Base-by-base conservation (phyloP, 2,888 invertebrate genomes). In the Campoplex capitator region DNA sequence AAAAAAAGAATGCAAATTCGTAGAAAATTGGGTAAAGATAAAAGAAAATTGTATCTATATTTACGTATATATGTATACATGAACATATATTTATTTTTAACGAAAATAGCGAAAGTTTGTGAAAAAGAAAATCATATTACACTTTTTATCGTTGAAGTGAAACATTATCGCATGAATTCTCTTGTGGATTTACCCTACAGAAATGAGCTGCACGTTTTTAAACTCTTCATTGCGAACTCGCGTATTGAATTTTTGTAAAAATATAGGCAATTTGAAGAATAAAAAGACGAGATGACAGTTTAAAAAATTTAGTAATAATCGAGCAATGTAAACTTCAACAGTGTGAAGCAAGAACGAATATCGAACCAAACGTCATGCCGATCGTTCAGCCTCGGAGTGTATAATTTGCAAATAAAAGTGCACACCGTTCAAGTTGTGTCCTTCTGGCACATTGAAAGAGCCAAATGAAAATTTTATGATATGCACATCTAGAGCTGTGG, bases 361-460 rank as follows among this genome's bases (percentile, higher is more conserved):
- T 32, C n/a, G 23, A 51, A 62, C 62, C 51, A 35, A 51, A 71
- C 28, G 2, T 48, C 16, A 9, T 8, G 13, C 16, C 11, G 42
- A 67, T 84, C 56, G 70, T 48, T 54, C 3, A 51, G 23, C 58
- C 70, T 28, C 56, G 75, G 67, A 11, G 28, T 68, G 48, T 38
- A 28, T 51, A 68, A 84, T 80, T 83, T 42, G 74, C 58, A 18
- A 79, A 58, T 45, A 2, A 42, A 13, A 35, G 62, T 78, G 56
- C 56, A 68, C 80, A 35, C n/a, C n/a, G 73, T 79, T 48, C 51
- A 42, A 79, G n/a, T 76, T 48, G 18, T 81, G 76, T 79, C 65
- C 68, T 58, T 84, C 81, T 81, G 81, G 84, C 84, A 87, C 84
- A 84, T 84, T 70, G 74, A 81, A 67, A 67, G 42, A 38, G 2